Evolutionary conservation across 1,140 invertebrate species (phyloP).

Genomic region (Orchesella cincta): DNA sequence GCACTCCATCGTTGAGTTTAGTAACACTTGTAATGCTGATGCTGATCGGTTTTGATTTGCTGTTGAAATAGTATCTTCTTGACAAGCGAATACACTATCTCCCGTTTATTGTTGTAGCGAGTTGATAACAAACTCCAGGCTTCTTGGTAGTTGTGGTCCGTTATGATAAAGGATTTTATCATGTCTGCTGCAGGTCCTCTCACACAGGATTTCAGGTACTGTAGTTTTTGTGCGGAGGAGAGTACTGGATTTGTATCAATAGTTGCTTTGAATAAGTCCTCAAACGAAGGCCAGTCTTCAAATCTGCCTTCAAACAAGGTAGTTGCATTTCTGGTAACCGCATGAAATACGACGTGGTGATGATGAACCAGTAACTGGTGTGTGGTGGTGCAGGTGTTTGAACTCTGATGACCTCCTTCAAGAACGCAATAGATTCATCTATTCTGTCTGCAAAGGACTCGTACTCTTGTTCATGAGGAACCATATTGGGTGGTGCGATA

Average conservation of each 20-base stretch:
- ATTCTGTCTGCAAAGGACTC: too few species aligned
- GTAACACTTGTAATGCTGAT: neutral
- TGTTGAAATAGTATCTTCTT: conserved; percentile 50
- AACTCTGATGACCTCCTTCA: too few species aligned
- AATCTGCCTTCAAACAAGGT: conserved; percentile 39
- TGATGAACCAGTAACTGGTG: too few species aligned
- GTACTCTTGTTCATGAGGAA: too few species aligned
- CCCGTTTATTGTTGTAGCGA: conserved; percentile 51
- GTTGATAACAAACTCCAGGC: conserved; percentile 52
- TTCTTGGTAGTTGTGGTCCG: conserved; percentile 50
- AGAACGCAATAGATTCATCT: too few species aligned
- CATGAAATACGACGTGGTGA: too few species aligned
- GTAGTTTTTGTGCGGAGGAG: conserved; percentile 37
- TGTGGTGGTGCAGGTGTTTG: too few species aligned
- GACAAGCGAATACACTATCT: conserved; percentile 52
- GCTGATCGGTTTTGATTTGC: conserved; percentile 34
- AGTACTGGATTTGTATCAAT: neutral
- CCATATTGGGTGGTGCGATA: too few species aligned
- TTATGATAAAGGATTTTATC: conserved; percentile 47
- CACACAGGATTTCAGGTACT: conserved; percentile 41
- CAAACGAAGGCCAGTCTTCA: conserved; percentile 44
- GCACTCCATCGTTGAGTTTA: neutral
- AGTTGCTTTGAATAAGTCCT: conserved; percentile 29
- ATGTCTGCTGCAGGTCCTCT: conserved; percentile 29
- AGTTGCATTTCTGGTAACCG: conserved; percentile 31